Evolutionary conservation across 2,113 vertebrate species (phyloP).

Genomic region (Oryzias curvinotus): DNA sequence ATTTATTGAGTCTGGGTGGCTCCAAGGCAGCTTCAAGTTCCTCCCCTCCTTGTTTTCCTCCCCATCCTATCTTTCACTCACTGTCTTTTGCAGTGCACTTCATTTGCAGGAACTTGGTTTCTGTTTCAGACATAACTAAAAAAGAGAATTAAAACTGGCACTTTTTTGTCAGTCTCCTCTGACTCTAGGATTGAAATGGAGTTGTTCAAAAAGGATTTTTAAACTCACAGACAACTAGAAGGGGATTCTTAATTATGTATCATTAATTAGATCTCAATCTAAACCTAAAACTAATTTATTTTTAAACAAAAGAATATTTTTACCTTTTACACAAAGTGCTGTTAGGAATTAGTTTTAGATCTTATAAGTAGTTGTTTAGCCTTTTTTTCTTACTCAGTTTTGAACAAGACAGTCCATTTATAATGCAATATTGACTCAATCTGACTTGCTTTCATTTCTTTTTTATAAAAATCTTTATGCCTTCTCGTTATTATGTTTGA

Average conservation of each 20-base stretch:
- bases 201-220: constrained; percentile 8
- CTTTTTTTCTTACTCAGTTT: too few relatives aligned
- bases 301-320: too few relatives aligned
- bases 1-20: constrained; percentile 69
- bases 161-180: constrained; percentile 10
- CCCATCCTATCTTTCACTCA: constrained; percentile 12
- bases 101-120: constrained; percentile 59
- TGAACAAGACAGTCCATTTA: too few relatives aligned
- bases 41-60: constrained; percentile 41
- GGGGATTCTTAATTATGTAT: background rate
- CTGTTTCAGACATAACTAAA: constrained; percentile 34
- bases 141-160: constrained; percentile 38
- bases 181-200: constrained; percentile 16
- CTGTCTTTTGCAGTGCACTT: constrained; percentile 48
- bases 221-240: background rate
- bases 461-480: too few relatives aligned
- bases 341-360: too few relatives aligned
- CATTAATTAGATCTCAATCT: too few relatives aligned
- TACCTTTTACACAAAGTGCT: too few relatives aligned
- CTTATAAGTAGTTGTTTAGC: too few relatives aligned
- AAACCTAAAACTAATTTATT: background rate
- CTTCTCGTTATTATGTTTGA: too few relatives aligned
- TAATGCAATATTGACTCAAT: too few relatives aligned
- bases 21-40: constrained; percentile 64
- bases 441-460: too few relatives aligned